Base-by-base conservation (phyloP, 2,113 vertebrate genomes). In the Glaucidium brasilianum region DNA sequence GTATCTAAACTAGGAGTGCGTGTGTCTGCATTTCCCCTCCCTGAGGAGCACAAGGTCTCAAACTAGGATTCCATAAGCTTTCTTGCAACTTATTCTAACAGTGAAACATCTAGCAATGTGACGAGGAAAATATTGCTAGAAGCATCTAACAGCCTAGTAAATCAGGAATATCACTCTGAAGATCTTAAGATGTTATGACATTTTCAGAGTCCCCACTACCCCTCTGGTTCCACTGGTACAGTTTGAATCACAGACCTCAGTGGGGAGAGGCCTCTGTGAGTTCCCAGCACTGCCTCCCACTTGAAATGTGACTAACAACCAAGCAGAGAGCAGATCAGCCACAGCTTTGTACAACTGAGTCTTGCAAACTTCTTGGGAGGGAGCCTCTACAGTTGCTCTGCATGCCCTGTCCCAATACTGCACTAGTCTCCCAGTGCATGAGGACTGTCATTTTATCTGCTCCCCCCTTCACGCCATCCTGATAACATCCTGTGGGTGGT, bases 391-490 rank as follows among this genome's bases (percentile, higher is more conserved):
- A 2, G 11, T 45, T 55, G 8, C 14, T 88, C 74, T 62, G 39
- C 32, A 45, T 45, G 18, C 6, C 35, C 30, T 43, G 35, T 30
- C 10, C 15, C 9, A 47, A 1, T 14, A 34, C 9, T 58, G 18
- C 26, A 35, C 9, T 30, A n/a, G 11, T 37, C 23, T 93, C 16
- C 25, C 18, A 39, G 27, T 19, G 18, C 27, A 12, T 15, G 17
- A 64, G 52, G 14, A 47, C 21, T 52, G 15, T 9, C 8, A 13
- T 47, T 58, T 45, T 39, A 32, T 14, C 29, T 73, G 32, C 32
- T 5, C 3, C 15, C 3, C 6, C 5, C 5, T 32, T 35, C 26
- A 55, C 0, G 0, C 8, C 32, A 50, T 5, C 4, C 19, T 1
- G 1, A 19, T 32, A 69, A 8, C 11, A 58, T 27, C 56, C 41